phyloP scores from a whole-genome alignment of 2,888 invertebrate genomes.

The Drosophila anomelani region DNA sequence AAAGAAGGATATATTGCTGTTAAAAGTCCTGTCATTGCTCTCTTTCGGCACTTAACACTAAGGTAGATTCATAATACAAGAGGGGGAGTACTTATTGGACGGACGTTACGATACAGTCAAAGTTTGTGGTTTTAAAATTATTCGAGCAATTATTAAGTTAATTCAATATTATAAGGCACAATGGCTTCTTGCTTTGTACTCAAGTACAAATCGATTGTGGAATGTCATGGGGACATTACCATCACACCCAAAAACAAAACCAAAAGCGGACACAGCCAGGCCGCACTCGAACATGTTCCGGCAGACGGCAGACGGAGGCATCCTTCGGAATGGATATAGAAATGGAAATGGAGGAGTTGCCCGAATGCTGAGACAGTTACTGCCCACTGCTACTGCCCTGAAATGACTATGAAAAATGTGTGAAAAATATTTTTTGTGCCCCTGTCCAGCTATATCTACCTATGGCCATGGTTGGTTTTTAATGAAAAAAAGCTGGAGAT shows the following conservation, averaged over 20 bases:
- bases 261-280: constrained; percentile 43
- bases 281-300: constrained; percentile 57
- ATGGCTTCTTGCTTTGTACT: constrained; percentile 62
- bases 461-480: constrained; percentile 62
- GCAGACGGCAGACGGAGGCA: constrained; percentile 37
- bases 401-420: constrained; percentile 83
- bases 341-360: constrained; percentile 74
- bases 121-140: constrained; percentile 40
- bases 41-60: constrained; percentile 63
- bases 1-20: constrained; percentile 21
- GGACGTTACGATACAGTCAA: constrained; percentile 50
- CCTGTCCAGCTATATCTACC: constrained; percentile 53
- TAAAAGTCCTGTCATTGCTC: constrained; percentile 24
- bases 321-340: constrained; percentile 8
- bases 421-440: constrained; percentile 81
- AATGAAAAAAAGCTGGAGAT: constrained; percentile 63
- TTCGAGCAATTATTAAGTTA: constrained; percentile 39
- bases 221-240: constrained; percentile 18
- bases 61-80: constrained; percentile 52
- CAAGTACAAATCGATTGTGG: constrained; percentile 57
- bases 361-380: constrained; percentile 72
- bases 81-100: constrained; percentile 57
- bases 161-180: constrained; percentile 60
- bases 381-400: constrained; percentile 70
- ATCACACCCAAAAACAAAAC: constrained; percentile 28